Percentiles rank a stretch among this genome's conserved stretches.
Conservation (phyloP, 2,888 invertebrate species). For the Parthenolecanium corni region DNA sequence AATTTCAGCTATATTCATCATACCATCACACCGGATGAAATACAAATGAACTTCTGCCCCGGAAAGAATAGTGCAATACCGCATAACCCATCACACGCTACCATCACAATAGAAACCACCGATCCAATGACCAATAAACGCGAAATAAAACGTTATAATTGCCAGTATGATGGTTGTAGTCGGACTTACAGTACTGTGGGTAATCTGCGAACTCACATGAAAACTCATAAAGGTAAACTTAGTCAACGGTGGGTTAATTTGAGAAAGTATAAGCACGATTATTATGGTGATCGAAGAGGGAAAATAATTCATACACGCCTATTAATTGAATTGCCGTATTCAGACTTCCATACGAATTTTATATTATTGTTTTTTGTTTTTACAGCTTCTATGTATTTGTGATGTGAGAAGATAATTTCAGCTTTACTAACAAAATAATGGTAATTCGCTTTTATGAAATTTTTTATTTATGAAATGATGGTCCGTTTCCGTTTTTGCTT, state of each 20-base stretch:
- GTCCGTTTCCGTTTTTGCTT: not conserved
- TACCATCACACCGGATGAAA: conserved; percentile 35
- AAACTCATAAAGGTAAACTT: conserved; percentile 81
- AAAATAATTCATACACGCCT: too few species aligned
- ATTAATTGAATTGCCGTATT: not conserved
- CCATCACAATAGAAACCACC: conserved; percentile 53
- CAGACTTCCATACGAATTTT: not conserved
- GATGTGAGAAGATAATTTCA: conserved; percentile 16
- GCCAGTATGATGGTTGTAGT: conserved; percentile 77
- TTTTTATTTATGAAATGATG: conserved; percentile 4
- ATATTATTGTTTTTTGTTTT: conserved; percentile 18
- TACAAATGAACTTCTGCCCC: conserved; percentile 53
- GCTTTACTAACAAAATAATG: conserved; percentile 26
- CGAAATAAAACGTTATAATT: conserved; percentile 55
- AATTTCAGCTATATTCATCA: conserved; percentile 35
- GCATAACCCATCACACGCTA: conserved; percentile 55
- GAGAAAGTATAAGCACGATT: not conserved
- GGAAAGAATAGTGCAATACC: conserved; percentile 51
- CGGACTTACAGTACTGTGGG: conserved; percentile 88
- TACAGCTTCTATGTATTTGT: conserved; percentile 22
- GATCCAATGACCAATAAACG: conserved; percentile 43
- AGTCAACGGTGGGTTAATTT: not conserved
- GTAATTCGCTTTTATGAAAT: conserved; percentile 23
- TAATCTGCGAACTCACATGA: conserved; percentile 87
- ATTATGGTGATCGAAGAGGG: too few species aligned